Base-by-base conservation (phyloP, 2,888 invertebrate genomes). In the Lasius platythorax region DNA sequence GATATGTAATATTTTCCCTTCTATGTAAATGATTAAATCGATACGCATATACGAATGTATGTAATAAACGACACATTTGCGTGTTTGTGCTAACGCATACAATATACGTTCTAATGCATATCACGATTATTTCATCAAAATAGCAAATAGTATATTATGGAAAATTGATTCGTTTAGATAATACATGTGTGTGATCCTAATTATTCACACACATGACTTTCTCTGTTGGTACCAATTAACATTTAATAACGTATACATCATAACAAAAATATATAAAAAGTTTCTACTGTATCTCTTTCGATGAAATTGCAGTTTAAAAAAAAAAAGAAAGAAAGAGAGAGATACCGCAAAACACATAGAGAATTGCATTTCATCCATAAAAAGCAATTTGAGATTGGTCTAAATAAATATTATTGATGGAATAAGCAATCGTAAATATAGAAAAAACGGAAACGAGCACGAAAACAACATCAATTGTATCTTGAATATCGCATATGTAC, bases 401-500 rank as follows among this genome's bases (percentile, higher is more conserved):
- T 33, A 40, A 40, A 37, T 43, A 43, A 33, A 73, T 3, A n/a
- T 37, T 18, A 66, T 76, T 50, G 66, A 61, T 11, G 6, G 6
- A 8, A 53, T 53, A 23, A 75, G 2, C 8, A 12, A 64, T 30
- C 28, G 15, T 72, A 74, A 78, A 15, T 53, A 53, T 63, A 53
- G 12, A 18, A 64, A 18, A 53, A 33, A 5, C 40, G 56, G 4
- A 40, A 82, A 76, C 15, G 15, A 40, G 37, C 23, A 23, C 30
- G 28, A 12, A 66, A 73, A 56, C 18, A 53, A 66, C 66, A 76
- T 67, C 18, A 46, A 79, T 61, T 46, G 68, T 72, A 33, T 23
- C 23, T 23, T 8, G 37, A 28, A 61, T 73, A 84, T 90, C 83
- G 89, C 87, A 79, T 78, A 82, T 61, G 40, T 72, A 76, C 43